Conservation (phyloP, 2,797 vertebrate genomes). For the Trichosurus vulpecula region DNA sequence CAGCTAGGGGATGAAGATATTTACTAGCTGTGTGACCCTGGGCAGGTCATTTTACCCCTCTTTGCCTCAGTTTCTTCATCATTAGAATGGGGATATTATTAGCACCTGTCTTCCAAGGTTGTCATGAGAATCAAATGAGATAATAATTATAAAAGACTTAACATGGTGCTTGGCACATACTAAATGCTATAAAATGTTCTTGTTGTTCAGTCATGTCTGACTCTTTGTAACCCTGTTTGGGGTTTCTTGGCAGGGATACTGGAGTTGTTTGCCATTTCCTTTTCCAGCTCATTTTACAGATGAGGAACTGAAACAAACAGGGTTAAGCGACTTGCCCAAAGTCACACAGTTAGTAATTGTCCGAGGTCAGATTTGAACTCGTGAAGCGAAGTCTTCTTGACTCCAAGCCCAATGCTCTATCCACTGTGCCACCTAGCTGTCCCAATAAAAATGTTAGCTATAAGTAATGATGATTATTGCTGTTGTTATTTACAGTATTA, state of each 20-base stretch:
- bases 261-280: neutral
- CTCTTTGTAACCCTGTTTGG: neutral
- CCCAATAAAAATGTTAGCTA: neutral
- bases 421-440: neutral
- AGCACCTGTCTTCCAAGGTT: neutral
- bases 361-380: neutral
- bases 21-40: neutral
- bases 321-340: neutral
- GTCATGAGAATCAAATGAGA: neutral
- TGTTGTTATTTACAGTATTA: neutral
- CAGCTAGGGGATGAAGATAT: neutral
- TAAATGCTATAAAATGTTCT: neutral
- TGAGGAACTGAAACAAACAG: neutral
- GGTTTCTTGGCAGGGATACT: neutral
- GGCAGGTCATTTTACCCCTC: neutral
- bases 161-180: neutral
- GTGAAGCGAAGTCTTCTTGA: neutral
- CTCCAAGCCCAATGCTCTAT: neutral
- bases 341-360: neutral
- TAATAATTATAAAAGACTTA: neutral
- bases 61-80: neutral
- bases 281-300: neutral
- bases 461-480: neutral
- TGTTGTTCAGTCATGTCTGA: neutral
- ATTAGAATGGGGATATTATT: neutral